Evolutionary conservation across 1,140 invertebrate species (phyloP), one percentile per base, ranked within the genome.

Genomic region (Holcopasites calliopsidis): DNA sequence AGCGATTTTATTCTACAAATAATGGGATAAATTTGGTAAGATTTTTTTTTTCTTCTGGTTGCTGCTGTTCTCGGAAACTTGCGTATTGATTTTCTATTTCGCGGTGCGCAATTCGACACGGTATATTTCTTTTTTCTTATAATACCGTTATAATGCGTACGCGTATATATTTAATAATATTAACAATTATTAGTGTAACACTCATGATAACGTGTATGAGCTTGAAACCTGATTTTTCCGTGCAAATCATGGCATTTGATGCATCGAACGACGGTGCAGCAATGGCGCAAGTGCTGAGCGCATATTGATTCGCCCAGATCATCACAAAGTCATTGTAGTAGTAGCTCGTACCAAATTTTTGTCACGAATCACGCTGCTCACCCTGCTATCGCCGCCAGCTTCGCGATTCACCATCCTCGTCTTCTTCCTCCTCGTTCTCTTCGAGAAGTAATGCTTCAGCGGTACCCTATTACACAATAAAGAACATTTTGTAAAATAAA

Each of bases 351-450:
- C 66, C 58, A 73, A 84, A 66, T 68, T 84, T 66, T 66, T 77
- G 87, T 88, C 88, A 89, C 73, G 79, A 82, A 42, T 40, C 49
- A 76, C 70, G 80, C 75, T 78, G 77, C n/a, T n/a, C n/a, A 83
- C 77, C 82, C 86, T 91, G 90, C 92, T 92, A 94, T 91, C 93
- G 93, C 70, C 93, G 90, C 94, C 93, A 94, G 82, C 92, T 92
- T 58, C 88, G 90, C 79, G 89, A 90, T 86, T 90, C 93, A 40
- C 93, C 93, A 71, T 93, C 93, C 62, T 94, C 94, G 6, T 94
- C 93, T 38, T 94, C 93, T 23, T 94, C 93, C 54, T 94, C 93
- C 70, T 94, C 93, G 44, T 92, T 92, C 54, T 92, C 92, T 28
- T 92, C 90, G 18, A 91, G 71, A 74, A 92, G 65, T 66, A 92